Base-by-base conservation (phyloP, 1,140 invertebrate genomes). In the Ips typographus region DNA sequence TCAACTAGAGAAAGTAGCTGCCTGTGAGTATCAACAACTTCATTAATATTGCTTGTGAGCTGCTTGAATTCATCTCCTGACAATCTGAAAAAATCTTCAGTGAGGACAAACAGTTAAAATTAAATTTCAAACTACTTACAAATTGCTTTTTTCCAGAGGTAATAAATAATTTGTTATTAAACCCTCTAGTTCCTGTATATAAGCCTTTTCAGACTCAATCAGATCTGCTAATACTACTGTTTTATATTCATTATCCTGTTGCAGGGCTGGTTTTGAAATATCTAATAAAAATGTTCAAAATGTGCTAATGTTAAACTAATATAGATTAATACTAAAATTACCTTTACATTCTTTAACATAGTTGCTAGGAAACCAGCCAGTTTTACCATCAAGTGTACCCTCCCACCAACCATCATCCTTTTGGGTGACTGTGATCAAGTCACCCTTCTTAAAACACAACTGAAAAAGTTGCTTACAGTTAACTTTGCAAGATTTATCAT, bases 341-440 rank as follows among this genome's bases (percentile, higher is more conserved):
- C 85, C 81, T 87, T 91, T 93, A 77, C 89, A 89, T 80, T 96
- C 94, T 77, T 91, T 93, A 36, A 98, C 95, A 87, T 98, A 98
- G 83, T 98, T 97, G 73, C 94, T 94, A 69, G 97, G 97, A 84
- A 99, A 99, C 97, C 97, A 99, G 73, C 96, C 96, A 71, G 96
- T 98, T 80, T 94, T 93, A 59, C 94, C 95, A 71, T 92, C 88
- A 36, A 98, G 83, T 2, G 95, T 98, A 8, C 96, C 97, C 84
- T 99, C 96, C 96, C 96, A 98, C 88, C 96, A 98, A 40, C 94
- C 96, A 56, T 96, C 96, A 79, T 98, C 91, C 76, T 95, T 91
- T 62, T 85, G 84, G 8, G 96, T 98, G 41, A 99, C 90, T 8
- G 95, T 96, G 70, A 99, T 98, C 56, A 98, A 86, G 82, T 99